A percentile compares a stretch with the other conserved stretches of the same genome.
phyloP scores from a whole-genome alignment of 1,140 invertebrate genomes.

The Papilio aristodemus region DNA sequence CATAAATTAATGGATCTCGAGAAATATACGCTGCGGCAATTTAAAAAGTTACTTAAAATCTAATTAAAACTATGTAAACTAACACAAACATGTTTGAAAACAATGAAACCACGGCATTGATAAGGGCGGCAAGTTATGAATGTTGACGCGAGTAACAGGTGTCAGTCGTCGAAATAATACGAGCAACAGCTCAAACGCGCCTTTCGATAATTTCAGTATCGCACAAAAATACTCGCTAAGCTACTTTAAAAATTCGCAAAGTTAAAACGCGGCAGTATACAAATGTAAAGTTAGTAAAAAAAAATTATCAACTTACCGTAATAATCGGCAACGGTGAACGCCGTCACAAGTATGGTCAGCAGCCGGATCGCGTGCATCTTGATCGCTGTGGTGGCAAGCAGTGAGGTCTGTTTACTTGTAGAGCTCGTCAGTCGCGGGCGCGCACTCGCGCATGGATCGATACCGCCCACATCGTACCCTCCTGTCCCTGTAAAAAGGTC shows the following conservation, averaged over 20 bases:
- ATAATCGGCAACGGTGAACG: background rate
- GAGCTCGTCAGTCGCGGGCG: background rate
- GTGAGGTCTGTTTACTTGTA: background rate
- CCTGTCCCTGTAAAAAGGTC: background rate
- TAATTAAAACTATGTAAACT: no score
- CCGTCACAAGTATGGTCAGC: background rate
- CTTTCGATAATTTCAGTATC: background rate
- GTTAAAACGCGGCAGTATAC: background rate
- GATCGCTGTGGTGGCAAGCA: background rate
- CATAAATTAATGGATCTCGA: no score
- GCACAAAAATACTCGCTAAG: background rate
- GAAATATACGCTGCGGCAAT: no score
- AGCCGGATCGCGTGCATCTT: background rate
- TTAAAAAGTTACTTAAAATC: no score
- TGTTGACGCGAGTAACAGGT: slow-evolving; percentile 41
- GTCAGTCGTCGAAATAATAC: slow-evolving; percentile 26
- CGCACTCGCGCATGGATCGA: background rate
- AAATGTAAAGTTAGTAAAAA: background rate
- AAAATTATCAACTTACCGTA: background rate
- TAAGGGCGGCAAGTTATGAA: background rate
- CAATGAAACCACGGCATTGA: background rate
- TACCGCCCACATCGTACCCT: background rate
- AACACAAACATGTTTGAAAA: background rate
- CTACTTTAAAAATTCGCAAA: background rate
- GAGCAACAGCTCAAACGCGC: background rate